These are phyloP conservation scores for Lepilemur septentrionalis DNA, from an alignment of 2,797 vertebrate genomes.

Conservation along the genomic window DNA sequence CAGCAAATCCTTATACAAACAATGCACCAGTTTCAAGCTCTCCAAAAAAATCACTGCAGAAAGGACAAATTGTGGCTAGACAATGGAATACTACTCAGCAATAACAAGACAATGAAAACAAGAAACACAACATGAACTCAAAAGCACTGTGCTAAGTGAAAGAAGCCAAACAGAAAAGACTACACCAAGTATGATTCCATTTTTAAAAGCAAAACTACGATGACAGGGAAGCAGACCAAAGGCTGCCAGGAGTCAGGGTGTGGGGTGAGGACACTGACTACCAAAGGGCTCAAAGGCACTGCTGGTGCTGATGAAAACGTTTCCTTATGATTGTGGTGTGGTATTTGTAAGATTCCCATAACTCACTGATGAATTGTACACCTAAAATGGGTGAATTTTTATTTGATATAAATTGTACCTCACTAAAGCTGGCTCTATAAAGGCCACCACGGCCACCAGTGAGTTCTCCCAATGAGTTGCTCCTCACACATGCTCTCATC, in stretches of 20 bases:
- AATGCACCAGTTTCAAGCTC: background rate
- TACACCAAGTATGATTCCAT: background rate
- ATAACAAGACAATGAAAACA: background rate
- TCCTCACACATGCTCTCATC: background rate
- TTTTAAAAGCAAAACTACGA: background rate
- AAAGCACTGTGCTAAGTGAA: background rate
- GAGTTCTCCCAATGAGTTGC: background rate
- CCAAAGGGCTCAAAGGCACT: background rate
- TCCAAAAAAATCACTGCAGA: background rate
- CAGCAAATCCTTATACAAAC: background rate
- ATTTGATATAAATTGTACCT: background rate
- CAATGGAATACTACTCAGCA: background rate
- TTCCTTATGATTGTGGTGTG: background rate
- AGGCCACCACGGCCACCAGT: background rate
- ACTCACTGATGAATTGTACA: background rate
- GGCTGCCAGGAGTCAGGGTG: background rate
- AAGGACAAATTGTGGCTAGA: background rate
- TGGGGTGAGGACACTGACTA: background rate
- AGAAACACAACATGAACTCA: background rate
- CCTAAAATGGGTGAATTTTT: background rate
- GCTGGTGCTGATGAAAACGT: background rate
- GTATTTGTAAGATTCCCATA: background rate
- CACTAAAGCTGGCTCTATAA: background rate
- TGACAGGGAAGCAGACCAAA: background rate
- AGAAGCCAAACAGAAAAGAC: background rate